Evolutionary conservation across 2,113 vertebrate species (phyloP).

Genomic region (Chionis minor): DNA sequence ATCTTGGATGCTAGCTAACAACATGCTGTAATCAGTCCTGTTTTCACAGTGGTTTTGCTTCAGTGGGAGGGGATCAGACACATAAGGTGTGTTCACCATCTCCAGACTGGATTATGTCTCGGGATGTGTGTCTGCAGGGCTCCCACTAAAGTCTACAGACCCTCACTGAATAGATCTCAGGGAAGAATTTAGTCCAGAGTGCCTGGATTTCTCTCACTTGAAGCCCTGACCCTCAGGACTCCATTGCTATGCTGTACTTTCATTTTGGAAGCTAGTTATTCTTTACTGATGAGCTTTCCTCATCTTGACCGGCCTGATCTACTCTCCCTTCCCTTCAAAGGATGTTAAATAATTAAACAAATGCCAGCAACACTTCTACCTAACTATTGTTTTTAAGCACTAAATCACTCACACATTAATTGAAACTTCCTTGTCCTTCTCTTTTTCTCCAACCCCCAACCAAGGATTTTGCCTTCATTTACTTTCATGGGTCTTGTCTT

Average conservation of each 20-base stretch:
- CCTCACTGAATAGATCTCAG: not conserved
- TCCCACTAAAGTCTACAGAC: not conserved
- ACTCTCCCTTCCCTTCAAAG: slow-evolving; percentile 17
- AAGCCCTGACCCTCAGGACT: not conserved
- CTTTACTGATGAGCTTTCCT: slow-evolving; percentile 38
- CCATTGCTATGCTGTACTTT: not conserved
- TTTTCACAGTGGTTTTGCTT: not conserved
- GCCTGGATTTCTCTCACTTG: not conserved
- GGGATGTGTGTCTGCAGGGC: not conserved
- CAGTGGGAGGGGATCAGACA: not conserved
- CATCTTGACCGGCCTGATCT: not conserved
- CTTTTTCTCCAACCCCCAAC: slow-evolving; percentile 37
- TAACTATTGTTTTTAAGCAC: slow-evolving; percentile 63
- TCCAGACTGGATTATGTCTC: not conserved
- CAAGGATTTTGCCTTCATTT: slow-evolving; percentile 71
- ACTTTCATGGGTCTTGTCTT: slow-evolving; percentile 62
- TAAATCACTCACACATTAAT: slow-evolving; percentile 72
- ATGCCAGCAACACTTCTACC: slow-evolving; percentile 29
- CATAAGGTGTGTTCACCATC: not conserved
- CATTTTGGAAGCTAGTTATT: slow-evolving; percentile 14
- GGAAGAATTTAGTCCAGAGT: not conserved
- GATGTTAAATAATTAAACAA: slow-evolving; percentile 72
- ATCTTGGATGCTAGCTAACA: not conserved
- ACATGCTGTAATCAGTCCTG: not conserved
- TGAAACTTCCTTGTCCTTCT: slow-evolving; percentile 65